A percentile compares a stretch with the other conserved stretches of the same genome.
Evolutionary conservation across 2,113 vertebrate species (phyloP).

Genomic region (Salminus brasiliensis): DNA sequence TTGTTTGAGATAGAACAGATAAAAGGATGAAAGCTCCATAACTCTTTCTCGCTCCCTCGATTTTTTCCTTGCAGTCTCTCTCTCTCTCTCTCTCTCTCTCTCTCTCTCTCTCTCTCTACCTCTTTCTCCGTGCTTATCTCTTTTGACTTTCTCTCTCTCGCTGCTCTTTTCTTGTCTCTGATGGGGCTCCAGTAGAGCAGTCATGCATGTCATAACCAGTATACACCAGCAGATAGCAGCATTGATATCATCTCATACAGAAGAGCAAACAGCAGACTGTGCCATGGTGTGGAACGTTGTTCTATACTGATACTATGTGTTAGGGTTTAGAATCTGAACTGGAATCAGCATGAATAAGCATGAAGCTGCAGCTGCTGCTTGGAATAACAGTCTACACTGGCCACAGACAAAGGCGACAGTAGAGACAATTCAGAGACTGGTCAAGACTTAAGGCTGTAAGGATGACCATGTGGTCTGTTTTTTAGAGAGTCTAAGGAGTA

Average conservation of each 20-base stretch:
- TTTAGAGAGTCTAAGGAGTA: too few relatives aligned
- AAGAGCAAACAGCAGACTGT: not conserved
- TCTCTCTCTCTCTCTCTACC: not conserved
- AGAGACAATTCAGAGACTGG: not conserved
- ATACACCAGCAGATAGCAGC: slow-evolving; percentile 76
- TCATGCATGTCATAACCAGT: slow-evolving; percentile 52
- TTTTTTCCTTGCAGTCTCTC: too few relatives aligned
- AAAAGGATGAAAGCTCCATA: not conserved
- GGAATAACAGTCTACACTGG: not conserved
- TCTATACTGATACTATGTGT: not conserved
- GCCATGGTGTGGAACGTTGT: not conserved
- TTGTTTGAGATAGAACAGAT: too few relatives aligned
- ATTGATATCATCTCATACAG: slow-evolving; percentile 65
- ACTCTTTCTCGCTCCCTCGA: not conserved
- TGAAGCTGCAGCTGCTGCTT: not conserved
- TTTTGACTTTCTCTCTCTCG: not conserved
- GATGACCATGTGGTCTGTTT: not conserved
- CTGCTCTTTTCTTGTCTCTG: not conserved
- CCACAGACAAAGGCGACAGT: not conserved
- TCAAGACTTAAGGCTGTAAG: not conserved
- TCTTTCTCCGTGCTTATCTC: not conserved
- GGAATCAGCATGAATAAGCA: not conserved
- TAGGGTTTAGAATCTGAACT: not conserved
- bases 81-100: not conserved
- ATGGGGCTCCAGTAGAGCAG: not conserved